Conservation (phyloP, 2,113 vertebrate genomes). For the Paradisaea rubra region DNA sequence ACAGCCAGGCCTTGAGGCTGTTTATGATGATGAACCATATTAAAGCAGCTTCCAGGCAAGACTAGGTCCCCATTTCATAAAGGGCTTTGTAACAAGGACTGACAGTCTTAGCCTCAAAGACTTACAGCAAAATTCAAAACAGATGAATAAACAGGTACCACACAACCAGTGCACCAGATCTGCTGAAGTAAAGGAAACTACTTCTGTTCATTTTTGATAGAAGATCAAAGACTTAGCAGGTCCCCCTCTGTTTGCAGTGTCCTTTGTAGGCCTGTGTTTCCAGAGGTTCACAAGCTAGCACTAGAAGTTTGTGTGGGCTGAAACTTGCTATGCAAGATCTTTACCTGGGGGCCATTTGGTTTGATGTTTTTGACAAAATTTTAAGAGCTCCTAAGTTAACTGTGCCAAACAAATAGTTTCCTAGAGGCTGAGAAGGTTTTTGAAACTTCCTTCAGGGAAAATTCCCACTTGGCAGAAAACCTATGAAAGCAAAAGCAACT, state of each 20-base stretch:
- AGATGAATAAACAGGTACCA: background rate
- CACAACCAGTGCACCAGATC: background rate
- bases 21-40: background rate
- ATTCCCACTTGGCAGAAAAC: constrained; percentile 43
- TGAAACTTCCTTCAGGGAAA: constrained; percentile 42
- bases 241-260: background rate
- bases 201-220: background rate
- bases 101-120: background rate
- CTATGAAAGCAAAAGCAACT: background rate
- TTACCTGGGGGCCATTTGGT: constrained; percentile 28
- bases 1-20: background rate
- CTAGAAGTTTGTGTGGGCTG: constrained; percentile 49
- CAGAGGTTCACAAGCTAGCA: constrained; percentile 39
- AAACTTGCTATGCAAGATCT: constrained; percentile 36
- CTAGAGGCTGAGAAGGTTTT: constrained; percentile 14
- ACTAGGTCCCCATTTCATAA: background rate
- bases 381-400: constrained; percentile 6
- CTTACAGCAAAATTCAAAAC: background rate
- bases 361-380: constrained; percentile 61
- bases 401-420: constrained; percentile 40
- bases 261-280: constrained; percentile 2
- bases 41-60: background rate
- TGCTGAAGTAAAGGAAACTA: background rate
- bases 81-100: background rate
- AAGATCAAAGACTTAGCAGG: background rate